Conservation (phyloP, 2,797 vertebrate species). For the Chelon auratus region DNA sequence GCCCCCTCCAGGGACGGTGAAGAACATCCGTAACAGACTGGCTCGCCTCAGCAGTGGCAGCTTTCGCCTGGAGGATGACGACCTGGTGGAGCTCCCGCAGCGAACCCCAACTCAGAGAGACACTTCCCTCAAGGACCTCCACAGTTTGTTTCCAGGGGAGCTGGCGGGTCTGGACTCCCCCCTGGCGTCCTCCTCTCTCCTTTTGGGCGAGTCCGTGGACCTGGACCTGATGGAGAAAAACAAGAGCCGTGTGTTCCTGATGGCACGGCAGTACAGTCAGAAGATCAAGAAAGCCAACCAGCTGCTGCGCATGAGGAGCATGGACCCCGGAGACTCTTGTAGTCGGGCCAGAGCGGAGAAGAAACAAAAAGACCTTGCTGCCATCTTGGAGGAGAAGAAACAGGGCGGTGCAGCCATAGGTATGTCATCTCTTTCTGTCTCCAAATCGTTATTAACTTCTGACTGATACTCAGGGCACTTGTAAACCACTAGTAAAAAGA, state of each 20-base stretch:
- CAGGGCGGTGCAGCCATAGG: constrained; percentile 97
- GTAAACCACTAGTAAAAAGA: too few relatives aligned
- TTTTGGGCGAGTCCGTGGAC: constrained; percentile 81
- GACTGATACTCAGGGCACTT: too few relatives aligned
- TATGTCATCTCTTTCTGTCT: constrained; percentile 67
- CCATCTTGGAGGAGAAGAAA: constrained; percentile 97
- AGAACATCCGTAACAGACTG: constrained; percentile 83
- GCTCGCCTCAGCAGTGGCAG: constrained; percentile 86
- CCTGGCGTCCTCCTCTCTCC: constrained; percentile 81
- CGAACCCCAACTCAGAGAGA: constrained; percentile 71
- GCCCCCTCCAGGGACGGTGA: constrained; percentile 82
- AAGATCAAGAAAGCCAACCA: constrained; percentile 99
- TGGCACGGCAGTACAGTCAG: constrained; percentile 98
- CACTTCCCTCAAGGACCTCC: constrained; percentile 74
- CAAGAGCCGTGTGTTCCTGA: constrained; percentile 94
- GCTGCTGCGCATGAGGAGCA: constrained; percentile 93
- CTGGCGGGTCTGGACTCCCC: constrained; percentile 84
- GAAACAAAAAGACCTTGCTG: constrained; percentile 91
- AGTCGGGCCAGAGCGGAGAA: constrained; percentile 82
- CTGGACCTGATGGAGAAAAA: constrained; percentile 88
- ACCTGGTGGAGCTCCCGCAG: constrained; percentile 78
- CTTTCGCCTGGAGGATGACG: constrained; percentile 86
- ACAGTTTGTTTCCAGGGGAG: constrained; percentile 85
- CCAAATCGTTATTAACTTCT: too few relatives aligned
- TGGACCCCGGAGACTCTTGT: constrained; percentile 88